Evolutionary conservation across 1,140 invertebrate species (phyloP).

Genomic region (Bradynema listronoti): DNA sequence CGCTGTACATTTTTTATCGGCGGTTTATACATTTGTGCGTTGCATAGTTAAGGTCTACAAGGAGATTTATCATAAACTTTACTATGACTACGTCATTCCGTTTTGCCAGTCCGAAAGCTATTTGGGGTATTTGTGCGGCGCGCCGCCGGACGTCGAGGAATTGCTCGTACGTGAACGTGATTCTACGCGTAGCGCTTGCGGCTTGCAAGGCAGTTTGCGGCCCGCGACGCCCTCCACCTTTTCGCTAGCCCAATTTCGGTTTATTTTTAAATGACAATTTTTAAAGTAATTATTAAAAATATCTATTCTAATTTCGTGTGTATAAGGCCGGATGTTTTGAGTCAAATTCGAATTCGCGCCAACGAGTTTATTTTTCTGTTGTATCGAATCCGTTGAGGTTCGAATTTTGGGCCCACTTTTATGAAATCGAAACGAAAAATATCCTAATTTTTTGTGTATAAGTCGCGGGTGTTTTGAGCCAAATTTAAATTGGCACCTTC

Average conservation of each 20-base stretch:
- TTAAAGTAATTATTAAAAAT: too few relatives aligned
- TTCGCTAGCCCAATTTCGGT: constrained; percentile 38
- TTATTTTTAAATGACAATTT: too few relatives aligned
- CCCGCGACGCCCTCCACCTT: constrained; percentile 12
- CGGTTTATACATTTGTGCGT: background rate
- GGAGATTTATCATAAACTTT: constrained; percentile 40
- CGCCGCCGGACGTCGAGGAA: constrained; percentile 39
- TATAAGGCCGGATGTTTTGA: too few relatives aligned
- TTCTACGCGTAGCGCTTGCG: background rate
- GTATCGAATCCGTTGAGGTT: too few relatives aligned
- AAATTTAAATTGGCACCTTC: too few relatives aligned
- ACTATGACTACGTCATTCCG: constrained; percentile 42
- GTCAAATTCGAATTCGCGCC: too few relatives aligned
- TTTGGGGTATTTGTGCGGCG: constrained; percentile 41
- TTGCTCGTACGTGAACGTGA: constrained; percentile 14
- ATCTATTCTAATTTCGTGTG: too few relatives aligned
- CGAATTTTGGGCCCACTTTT: too few relatives aligned
- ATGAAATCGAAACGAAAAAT: too few relatives aligned
- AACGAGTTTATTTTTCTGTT: too few relatives aligned
- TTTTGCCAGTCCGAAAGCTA: constrained; percentile 45
- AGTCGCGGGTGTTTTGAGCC: too few relatives aligned
- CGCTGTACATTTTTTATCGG: background rate
- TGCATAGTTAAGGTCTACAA: constrained; percentile 9
- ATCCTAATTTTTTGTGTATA: too few relatives aligned
- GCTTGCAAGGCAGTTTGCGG: background rate